Evolutionary conservation across 2,113 vertebrate genomes (phyloP), one percentile per base, ranked within the genome.

Genomic region (Pygoscelis adeliae): DNA sequence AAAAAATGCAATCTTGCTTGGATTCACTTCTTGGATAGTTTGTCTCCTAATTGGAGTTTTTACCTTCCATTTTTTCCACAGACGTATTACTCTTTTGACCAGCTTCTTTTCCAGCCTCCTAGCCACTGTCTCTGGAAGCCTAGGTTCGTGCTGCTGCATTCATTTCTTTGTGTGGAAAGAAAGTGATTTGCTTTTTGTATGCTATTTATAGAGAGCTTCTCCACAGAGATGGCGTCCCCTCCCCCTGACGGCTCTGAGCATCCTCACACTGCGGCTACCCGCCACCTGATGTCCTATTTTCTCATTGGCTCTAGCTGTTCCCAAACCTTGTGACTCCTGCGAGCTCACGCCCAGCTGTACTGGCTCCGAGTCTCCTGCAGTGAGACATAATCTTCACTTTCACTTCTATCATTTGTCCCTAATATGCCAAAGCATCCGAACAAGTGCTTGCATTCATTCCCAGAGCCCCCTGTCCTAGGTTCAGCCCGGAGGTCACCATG

Each of bases 251-350:
- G 61, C 79, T 96, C 71, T 40, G 82, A 97, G 91, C 90, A 88
- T 95, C 97, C 82, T 94, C 5, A 0, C 42, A 20, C 93, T 85
- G 87, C 11, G 7, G 94, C 88, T 92, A 83, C 90, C 70, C 32
- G 2, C 94, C 96, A 94, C 96, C 96, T 93, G 93, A 97, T 97
- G 96, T 93, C 96, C 97, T 97, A 96, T 95, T 97, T 98, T 95
- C 94, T 95, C 86, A 97, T 98, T 98, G 97, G 97, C 87, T 96
- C 44, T 62, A 56, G 83, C 87, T 97, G 83, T 89, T 96, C 94
- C 94, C 91, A 95, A 97, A 97, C 81, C 96, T 88, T 91, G 93
- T 94, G 94, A 93, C 83, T 94, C 76, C 78, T 29, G 58, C 7
- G 27, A 92, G 88, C 90, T 97, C 77, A 93, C 66, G 1, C 81